Base-by-base conservation (phyloP, 2,113 vertebrate species). In the Caracal caracal region DNA sequence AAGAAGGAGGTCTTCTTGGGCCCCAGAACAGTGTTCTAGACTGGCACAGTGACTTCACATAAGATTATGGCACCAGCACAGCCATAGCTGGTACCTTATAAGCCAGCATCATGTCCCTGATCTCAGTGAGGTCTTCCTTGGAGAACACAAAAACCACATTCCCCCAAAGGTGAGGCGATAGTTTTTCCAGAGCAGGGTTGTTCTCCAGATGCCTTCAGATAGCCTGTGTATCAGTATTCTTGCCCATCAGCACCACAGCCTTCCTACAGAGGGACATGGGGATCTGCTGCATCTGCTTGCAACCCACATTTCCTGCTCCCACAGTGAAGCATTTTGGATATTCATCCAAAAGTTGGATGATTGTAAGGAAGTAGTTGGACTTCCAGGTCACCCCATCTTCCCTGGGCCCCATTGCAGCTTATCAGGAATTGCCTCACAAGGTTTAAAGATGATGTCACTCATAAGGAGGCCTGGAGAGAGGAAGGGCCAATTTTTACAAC, bases 271-370 rank as follows among this genome's bases (percentile, higher is more conserved):
- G 98, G 28, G 99, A 99, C 99, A 99, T 98, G 1, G 99, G 99
- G 98, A 99, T 99, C 88, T 99, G 99, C 98, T 99, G 99, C 99
- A 99, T 99, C 98, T 99, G 99, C 98, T 99, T 99, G 98, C 99
- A 99, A 89, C 99, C 99, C 90, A 99, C 99, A 0, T 99, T 99
- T 99, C 99, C 99, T 73, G 99, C 99, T 78, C 99, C 99, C 97
- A 99, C 99, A 3, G 99, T 99, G 98, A 99, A 99, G 96, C 99
- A 99, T 99, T 99, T 99, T 75, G 99, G 99, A 97, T 98, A 99
- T 91, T 99, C 99, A 99, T 99, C 99, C 99, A 99, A 73, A 30
- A 99, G 99, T 99, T 99, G 99, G 97, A 99, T 99, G 98, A 99
- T 99, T 99, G 56, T 59, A 97, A 99, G 94, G 88, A 99, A 99